Percentiles rank a stretch among this genome's conserved stretches.
Conservation (phyloP, 1,140 invertebrate species). For the Drosophila dunni region DNA sequence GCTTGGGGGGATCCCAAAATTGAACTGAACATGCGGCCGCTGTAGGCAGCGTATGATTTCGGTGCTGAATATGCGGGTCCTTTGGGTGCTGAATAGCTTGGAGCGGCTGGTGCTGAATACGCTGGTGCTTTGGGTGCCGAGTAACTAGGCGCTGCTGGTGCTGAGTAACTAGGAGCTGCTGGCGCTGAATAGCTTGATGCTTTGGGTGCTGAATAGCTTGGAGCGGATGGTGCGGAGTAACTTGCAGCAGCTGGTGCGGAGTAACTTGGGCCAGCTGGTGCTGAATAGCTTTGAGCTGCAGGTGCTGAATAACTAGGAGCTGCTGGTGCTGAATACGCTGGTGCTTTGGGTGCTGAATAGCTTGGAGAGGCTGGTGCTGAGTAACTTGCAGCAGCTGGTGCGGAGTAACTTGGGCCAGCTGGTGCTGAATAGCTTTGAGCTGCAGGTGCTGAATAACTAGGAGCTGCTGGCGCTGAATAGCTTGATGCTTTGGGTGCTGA, state of each 20-base stretch:
- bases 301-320: slow-evolving; percentile 47
- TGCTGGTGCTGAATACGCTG: slow-evolving; percentile 26
- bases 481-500: slow-evolving; percentile 15
- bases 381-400: slow-evolving; percentile 19
- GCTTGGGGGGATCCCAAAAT: slow-evolving; percentile 38
- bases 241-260: slow-evolving; percentile 13
- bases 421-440: slow-evolving; percentile 25
- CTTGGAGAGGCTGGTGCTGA: slow-evolving; percentile 10
- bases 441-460: slow-evolving; percentile 9
- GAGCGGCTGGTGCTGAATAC: slow-evolving; percentile 17
- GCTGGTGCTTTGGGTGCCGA: slow-evolving; percentile 40
- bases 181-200: slow-evolving; percentile 23
- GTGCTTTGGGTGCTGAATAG: slow-evolving; percentile 35
- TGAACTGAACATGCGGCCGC: slow-evolving; percentile 47
- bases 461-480: slow-evolving; percentile 26
- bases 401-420: slow-evolving; percentile 18
- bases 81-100: slow-evolving; percentile 20
- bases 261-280: slow-evolving; percentile 13
- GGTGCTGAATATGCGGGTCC: slow-evolving; percentile 28
- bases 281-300: slow-evolving; percentile 16
- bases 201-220: slow-evolving; percentile 48
- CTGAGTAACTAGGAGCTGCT: slow-evolving; percentile 17
- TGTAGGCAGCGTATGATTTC: slow-evolving; percentile 44
- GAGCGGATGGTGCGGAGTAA: slow-evolving; percentile 30
- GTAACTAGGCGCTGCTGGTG: slow-evolving; percentile 24